Conservation (phyloP, 1,140 invertebrate species). For the Orchestia grillus region DNA sequence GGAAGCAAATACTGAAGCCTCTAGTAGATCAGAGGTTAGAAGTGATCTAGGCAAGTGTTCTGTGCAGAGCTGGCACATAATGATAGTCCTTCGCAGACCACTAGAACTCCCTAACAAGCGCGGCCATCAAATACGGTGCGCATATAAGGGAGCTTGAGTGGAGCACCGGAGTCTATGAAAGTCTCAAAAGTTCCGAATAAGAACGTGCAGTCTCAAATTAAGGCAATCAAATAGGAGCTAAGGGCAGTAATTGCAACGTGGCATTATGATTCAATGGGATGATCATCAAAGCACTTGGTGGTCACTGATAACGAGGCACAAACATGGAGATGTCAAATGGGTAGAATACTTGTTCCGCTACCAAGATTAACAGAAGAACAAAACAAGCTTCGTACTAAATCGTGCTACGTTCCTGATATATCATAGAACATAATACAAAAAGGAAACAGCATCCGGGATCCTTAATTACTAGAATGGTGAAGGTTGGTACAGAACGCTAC, state of each 20-base stretch:
- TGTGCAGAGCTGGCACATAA: neutral
- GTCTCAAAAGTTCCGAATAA: neutral
- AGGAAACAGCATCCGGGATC: neutral
- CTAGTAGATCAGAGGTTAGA: neutral
- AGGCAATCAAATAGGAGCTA: neutral
- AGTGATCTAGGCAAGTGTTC: neutral
- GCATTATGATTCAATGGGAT: neutral
- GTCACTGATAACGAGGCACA: neutral
- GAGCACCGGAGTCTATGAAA: neutral
- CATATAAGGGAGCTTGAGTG: neutral
- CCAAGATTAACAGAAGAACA: too few relatives aligned
- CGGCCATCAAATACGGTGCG: neutral
- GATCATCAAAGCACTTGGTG: neutral
- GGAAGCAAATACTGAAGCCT: neutral
- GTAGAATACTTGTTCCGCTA: neutral
- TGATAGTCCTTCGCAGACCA: neutral
- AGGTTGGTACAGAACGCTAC: neutral
- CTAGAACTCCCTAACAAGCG: neutral
- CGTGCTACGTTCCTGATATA: neutral
- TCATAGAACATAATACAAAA: neutral
- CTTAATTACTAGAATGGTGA: neutral
- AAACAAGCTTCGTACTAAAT: neutral
- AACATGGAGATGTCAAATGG: neutral
- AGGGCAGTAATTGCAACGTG: neutral
- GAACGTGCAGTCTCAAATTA: neutral